Percentiles rank a stretch among this genome's conserved stretches.
These are phyloP conservation scores for Ceratitis capitata DNA, from an alignment of 1,140 invertebrate genomes.

Conservation along the genomic window DNA sequence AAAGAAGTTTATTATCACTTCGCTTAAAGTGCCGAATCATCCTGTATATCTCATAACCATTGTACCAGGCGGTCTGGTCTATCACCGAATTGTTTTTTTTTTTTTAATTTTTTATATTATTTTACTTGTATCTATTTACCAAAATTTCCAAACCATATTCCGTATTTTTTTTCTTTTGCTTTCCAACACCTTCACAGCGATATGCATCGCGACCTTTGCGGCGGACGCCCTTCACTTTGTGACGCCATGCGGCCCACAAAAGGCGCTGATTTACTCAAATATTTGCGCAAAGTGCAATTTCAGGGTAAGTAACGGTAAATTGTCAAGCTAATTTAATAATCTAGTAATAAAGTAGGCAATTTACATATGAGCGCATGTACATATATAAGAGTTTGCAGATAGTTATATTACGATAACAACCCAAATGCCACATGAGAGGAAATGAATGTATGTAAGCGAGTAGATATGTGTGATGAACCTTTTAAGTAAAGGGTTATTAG, in stretches of 20 bases:
- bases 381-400: too few relatives aligned
- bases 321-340: background rate
- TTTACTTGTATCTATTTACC: too few relatives aligned
- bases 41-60: too few relatives aligned
- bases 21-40: too few relatives aligned
- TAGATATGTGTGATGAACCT: background rate
- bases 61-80: too few relatives aligned
- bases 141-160: too few relatives aligned
- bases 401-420: background rate
- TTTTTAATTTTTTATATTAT: too few relatives aligned
- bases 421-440: too few relatives aligned
- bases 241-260: slow-evolving; percentile 88
- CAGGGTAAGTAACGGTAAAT: slow-evolving; percentile 71
- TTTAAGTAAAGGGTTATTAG: background rate
- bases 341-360: background rate
- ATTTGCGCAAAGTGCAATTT: slow-evolving; percentile 85
- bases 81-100: too few relatives aligned
- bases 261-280: slow-evolving; percentile 83
- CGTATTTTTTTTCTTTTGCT: too few relatives aligned
- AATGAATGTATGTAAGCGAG: background rate
- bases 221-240: slow-evolving; percentile 79
- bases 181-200: slow-evolving; percentile 75
- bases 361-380: too few relatives aligned
- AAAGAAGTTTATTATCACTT: too few relatives aligned
- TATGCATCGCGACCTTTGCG: slow-evolving; percentile 85